Conservation (phyloP, 2,113 vertebrate species). For the Alaudala cheleensis region DNA sequence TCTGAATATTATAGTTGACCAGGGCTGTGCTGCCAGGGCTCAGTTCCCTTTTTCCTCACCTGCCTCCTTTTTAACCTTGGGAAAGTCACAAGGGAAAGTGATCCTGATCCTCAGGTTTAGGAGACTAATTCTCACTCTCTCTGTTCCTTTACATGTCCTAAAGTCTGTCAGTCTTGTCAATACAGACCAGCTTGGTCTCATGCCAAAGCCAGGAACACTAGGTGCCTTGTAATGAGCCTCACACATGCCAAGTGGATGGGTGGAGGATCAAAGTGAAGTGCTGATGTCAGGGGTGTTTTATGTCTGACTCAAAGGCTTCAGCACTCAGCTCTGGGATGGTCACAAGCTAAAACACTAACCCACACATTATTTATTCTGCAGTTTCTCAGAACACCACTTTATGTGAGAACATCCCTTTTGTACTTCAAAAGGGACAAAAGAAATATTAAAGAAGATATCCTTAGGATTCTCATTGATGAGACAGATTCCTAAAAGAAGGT, state of each 20-base stretch:
- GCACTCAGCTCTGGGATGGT: neutral
- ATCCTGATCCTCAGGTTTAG: neutral
- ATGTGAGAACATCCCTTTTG: neutral
- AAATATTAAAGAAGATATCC: neutral
- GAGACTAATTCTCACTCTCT: neutral
- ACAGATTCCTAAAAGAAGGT: neutral
- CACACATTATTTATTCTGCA: neutral
- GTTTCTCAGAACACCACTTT: neutral
- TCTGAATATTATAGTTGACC: neutral
- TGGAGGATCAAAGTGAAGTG: neutral
- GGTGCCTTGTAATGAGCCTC: constrained; percentile 3
- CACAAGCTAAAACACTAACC: neutral
- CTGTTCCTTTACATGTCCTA: neutral
- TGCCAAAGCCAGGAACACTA: constrained; percentile 38
- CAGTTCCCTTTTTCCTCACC: neutral
- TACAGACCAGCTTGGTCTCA: neutral
- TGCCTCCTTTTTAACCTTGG: neutral
- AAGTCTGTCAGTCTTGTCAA: neutral
- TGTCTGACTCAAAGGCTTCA: constrained; percentile 30
- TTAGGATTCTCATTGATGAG: neutral
- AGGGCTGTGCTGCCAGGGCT: neutral
- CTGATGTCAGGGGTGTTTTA: constrained; percentile 4
- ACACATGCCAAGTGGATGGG: neutral
- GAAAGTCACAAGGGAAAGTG: neutral
- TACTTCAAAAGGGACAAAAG: neutral